Base-by-base conservation (phyloP, 2,113 vertebrate genomes). In the Tylochromis polylepis region DNA sequence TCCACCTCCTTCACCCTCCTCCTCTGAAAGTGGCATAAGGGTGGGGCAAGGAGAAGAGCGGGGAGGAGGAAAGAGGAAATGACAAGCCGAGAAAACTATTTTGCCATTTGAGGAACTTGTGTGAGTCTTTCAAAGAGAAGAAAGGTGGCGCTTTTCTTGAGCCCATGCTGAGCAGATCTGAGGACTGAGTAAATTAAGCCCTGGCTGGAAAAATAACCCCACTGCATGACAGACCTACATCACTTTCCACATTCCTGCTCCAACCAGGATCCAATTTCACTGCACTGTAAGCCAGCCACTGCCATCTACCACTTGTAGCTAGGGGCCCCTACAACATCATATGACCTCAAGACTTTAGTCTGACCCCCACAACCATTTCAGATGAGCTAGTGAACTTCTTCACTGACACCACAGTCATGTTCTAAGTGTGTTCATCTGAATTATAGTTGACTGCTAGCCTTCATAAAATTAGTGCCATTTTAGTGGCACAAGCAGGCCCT, bases 21-120 rank as follows among this genome's bases (percentile, higher is more conserved):
- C 53, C 31, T 62, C 80, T 75, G 3, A 43, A 67, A 81, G 70
- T 79, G n/a, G 75, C 78, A 72, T 62, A 59, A 85, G 88, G 92
- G 90, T 85, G 88, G 89, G 86, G 86, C 85, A 62, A 81, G 75
- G 34, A 78, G 58, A 80, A 29, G 38, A 81, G 59, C 53, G 67
- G 77, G 58, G 18, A 84, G 38, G n/a, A 84, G 38, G 22, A 84
- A 87, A 89, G 81, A 90, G 91, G 94, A 94, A 95, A 95, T 94
- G 92, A 96, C 93, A 91, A 94, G 89, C 53, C 58, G 46, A 83
- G 93, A 90, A 92, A 95, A 93, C 88, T 93, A 95, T 96, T 94
- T 94, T 91, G 90, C 92, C 94, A 93, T 96, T 95, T 94, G 93
- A 84, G 93, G 92, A 93, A 90, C 91, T 94, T 91, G 89, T 87